Conservation (phyloP, 2,888 invertebrate species). For the Dinocampus coccinellae region DNA sequence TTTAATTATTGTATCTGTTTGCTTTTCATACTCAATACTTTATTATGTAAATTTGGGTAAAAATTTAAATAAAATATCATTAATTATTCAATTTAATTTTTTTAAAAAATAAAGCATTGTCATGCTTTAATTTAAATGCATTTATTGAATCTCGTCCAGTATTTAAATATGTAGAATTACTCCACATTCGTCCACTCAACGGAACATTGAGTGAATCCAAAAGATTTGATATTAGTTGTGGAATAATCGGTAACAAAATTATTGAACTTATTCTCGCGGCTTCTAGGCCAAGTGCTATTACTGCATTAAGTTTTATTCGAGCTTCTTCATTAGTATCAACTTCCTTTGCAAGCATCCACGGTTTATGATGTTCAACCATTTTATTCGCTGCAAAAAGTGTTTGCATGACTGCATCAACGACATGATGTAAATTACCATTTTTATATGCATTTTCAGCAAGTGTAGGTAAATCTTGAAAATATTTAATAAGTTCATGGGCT, state of each 20-base stretch:
- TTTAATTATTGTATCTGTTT: not conserved
- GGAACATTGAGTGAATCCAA: conserved; percentile 78
- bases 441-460: conserved; percentile 79
- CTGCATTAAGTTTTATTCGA: conserved; percentile 76
- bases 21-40: not conserved
- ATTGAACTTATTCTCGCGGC: conserved; percentile 84
- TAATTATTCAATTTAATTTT: conserved; percentile 5
- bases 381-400: conserved; percentile 84
- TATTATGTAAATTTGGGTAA: not conserved
- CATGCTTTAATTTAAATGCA: not conserved
- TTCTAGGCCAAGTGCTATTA: conserved; percentile 89
- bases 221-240: conserved; percentile 77
- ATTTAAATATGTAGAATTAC: conserved; percentile 62
- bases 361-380: conserved; percentile 88
- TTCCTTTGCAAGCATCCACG: conserved; percentile 86
- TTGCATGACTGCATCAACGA: conserved; percentile 81
- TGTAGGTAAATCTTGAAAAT: conserved; percentile 72
- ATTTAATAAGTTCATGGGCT: conserved; percentile 72
- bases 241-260: conserved; percentile 88
- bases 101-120: conserved; percentile 22
- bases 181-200: conserved; percentile 70
- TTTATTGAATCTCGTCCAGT: conserved; percentile 9
- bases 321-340: conserved; percentile 63
- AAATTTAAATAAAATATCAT: not conserved
- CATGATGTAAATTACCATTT: conserved; percentile 85